Conservation (phyloP, 2,888 invertebrate species). For the Hyles lineata region DNA sequence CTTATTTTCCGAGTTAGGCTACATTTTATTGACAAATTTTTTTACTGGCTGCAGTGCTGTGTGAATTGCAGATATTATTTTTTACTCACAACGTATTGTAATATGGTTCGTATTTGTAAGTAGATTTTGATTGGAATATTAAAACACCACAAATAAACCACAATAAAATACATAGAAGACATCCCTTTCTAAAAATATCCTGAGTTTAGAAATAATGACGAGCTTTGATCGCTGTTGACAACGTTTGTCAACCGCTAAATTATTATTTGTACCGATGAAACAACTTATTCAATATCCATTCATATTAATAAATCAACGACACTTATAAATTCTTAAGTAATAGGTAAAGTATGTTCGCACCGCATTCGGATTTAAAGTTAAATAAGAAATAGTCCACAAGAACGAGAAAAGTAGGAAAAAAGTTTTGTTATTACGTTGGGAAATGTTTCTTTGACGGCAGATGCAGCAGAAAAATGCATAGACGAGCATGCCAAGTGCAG, state of each 20-base stretch:
- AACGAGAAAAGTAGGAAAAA: constrained; percentile 14
- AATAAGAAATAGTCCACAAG: constrained; percentile 9
- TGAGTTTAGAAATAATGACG: too few species aligned
- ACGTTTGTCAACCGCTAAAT: not conserved
- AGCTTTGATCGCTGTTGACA: not conserved
- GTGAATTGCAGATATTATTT: not conserved
- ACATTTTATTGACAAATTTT: not conserved
- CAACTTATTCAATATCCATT: not conserved
- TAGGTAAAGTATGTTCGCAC: not conserved
- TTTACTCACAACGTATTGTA: not conserved
- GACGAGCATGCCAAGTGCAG: constrained; percentile 26
- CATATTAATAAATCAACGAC: not conserved
- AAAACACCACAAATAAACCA: too few species aligned
- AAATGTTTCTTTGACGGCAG: constrained; percentile 31
- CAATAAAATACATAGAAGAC: too few species aligned
- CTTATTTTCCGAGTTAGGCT: not conserved
- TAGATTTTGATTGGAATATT: too few species aligned
- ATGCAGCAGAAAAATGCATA: constrained; percentile 27
- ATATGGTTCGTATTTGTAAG: not conserved
- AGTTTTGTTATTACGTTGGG: constrained; percentile 30
- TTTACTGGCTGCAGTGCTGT: not conserved
- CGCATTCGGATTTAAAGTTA: not conserved
- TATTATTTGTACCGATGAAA: not conserved
- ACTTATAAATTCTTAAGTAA: not conserved
- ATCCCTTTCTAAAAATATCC: too few species aligned